Evolutionary conservation across 2,888 invertebrate genomes (phyloP), one percentile per base, ranked within the genome.

Genomic region (Caenorhabditis sulstoni): DNA sequence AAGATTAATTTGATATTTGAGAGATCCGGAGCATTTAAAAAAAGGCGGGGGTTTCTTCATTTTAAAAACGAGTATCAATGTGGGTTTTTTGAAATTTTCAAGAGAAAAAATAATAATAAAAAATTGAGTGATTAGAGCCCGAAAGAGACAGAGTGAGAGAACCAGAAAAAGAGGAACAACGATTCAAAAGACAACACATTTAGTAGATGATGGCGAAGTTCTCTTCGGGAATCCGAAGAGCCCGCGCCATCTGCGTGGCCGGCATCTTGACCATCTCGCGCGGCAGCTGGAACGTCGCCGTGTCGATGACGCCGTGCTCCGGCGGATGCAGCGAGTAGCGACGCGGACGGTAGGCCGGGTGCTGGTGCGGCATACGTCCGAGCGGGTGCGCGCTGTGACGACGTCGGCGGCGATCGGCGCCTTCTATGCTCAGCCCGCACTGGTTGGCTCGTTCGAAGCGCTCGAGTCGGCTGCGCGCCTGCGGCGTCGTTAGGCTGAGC

Each of bases 181-280:
- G n/a, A n/a, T n/a, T n/a, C n/a, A 12, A 23, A 8, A 29, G 16
- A 3, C n/a, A n/a, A n/a, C n/a, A n/a, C n/a, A 18, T 41, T 52
- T 29, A 71, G 29, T 71, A 71, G 14, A 64, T 64, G 14, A 71
- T 18, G 1, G 71, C 62, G 44, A 71, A 71, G 20, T 50, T 64
- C n/a, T 64, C 62, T 29, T 64, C 62, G 18, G 71, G 71, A 8
- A 12, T 16, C 29, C 35, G 18, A 0, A 76, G 23, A 1, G 50
- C 14, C 9, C 68, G 50, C 23, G 58, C 75, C 12, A 9, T 16
- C 18, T 29, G 58, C 11, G 64, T 59, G 8, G 45, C 5, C 47
- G 64, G 77, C 58, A 77, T 50, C 12, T 39, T 16, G 8, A 45
- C 71, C n/a, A 71, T 22, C 7, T 8, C 55, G 3, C 71, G 47